Evolutionary conservation across 2,888 invertebrate species (phyloP).

Genomic region (Epirrhoe alternata): DNA sequence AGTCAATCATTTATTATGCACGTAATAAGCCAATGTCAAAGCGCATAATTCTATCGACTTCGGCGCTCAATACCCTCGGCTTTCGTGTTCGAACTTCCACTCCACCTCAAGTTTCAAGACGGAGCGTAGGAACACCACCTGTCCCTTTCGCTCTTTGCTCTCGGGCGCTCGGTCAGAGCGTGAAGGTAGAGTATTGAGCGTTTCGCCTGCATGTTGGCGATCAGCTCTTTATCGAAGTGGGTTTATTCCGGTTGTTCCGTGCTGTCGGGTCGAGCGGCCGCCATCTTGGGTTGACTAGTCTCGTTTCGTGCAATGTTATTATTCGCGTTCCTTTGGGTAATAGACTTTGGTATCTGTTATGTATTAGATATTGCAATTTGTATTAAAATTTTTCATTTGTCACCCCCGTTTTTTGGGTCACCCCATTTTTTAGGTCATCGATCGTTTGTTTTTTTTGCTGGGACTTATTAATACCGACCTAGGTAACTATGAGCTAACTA

Average conservation of each 20-base stretch:
- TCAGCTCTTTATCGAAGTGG: conserved; percentile 61
- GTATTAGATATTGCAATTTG: neutral
- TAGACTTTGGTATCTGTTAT: neutral
- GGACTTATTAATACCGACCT: too few species aligned
- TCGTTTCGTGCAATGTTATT: conserved; percentile 31
- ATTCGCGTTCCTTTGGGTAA: conserved; percentile 12
- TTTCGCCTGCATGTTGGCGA: conserved; percentile 48
- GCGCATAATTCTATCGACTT: conserved; percentile 27
- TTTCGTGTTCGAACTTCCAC: conserved; percentile 58
- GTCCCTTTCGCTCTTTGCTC: conserved; percentile 55
- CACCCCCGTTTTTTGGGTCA: too few species aligned
- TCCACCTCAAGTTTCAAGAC: conserved; percentile 53
- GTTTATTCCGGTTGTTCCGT: conserved; percentile 69
- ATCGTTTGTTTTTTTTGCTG: too few species aligned
- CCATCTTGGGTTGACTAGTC: conserved; percentile 40
- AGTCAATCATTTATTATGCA: conserved; percentile 1
- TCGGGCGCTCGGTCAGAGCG: conserved; percentile 48
- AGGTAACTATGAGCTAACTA: too few species aligned
- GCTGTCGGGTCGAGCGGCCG: conserved; percentile 31
- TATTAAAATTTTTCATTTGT: neutral
- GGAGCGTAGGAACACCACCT: conserved; percentile 15
- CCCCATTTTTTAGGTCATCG: too few species aligned
- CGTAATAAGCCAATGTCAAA: conserved; percentile 15
- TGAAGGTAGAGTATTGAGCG: conserved; percentile 46
- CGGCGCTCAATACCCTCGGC: conserved; percentile 59